These are phyloP conservation scores for Clarias macrocephalus DNA, from an alignment of 2,113 vertebrate species.

Conservation along the genomic window DNA sequence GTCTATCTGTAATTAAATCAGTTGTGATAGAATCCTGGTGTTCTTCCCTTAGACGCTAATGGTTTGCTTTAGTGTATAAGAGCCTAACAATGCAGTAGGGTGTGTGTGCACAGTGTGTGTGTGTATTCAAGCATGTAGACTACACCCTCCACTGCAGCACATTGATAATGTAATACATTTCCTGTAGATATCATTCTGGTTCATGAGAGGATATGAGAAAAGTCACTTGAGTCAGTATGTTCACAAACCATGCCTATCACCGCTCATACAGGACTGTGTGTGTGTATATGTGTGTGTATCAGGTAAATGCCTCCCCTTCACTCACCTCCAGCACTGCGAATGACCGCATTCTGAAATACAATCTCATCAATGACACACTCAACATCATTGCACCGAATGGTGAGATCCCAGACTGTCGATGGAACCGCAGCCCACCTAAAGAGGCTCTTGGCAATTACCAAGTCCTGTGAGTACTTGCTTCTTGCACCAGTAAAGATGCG, in stretches of 20 bases:
- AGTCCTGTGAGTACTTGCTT: slow-evolving; percentile 83
- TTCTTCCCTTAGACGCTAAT: neutral
- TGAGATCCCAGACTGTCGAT: slow-evolving; percentile 92
- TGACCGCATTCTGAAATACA: slow-evolving; percentile 96
- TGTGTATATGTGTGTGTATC: slow-evolving; percentile 21
- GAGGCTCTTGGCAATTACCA: slow-evolving; percentile 94
- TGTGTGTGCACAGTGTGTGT: slow-evolving; percentile 27
- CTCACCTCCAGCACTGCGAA: slow-evolving; percentile 97
- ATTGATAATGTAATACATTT: slow-evolving; percentile 40
- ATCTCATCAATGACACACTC: slow-evolving; percentile 96
- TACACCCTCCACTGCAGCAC: neutral
- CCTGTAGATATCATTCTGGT: slow-evolving; percentile 42
- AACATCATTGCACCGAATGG: slow-evolving; percentile 93
- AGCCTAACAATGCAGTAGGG: neutral
- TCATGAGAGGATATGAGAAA: neutral
- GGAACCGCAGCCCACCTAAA: slow-evolving; percentile 88
- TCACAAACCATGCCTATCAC: neutral
- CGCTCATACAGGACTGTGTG: neutral
- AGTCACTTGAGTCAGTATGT: neutral
- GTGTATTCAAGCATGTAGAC: slow-evolving; percentile 14
- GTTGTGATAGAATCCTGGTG: neutral
- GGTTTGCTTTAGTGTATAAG: neutral
- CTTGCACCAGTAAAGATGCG: neutral
- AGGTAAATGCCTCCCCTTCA: slow-evolving; percentile 98
- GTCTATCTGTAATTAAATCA: neutral